Conservation (phyloP, 2,113 vertebrate genomes). For the Paradoxurus hermaphroditus region DNA sequence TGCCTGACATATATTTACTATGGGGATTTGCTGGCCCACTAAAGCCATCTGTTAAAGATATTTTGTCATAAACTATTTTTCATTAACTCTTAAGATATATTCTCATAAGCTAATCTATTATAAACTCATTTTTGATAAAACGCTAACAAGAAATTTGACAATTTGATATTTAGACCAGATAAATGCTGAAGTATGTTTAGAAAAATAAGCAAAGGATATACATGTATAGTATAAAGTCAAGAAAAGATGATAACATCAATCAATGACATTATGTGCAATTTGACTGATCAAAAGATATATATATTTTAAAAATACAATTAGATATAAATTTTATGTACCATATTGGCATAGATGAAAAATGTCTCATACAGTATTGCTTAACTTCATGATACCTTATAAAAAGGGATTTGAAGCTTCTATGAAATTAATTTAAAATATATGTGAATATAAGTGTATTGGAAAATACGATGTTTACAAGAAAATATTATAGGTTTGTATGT, state of each 20-base stretch:
- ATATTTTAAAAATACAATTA: not conserved
- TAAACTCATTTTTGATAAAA: not conserved
- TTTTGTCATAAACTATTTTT: constrained; percentile 22
- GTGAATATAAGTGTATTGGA: not conserved
- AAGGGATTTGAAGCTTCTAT: not conserved
- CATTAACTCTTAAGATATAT: not conserved
- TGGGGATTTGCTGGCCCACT: not conserved
- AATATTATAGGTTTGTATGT: not conserved
- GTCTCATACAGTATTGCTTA: not conserved
- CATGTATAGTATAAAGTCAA: not conserved
- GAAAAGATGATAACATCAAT: not conserved
- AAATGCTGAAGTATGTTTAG: not conserved
- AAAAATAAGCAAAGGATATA: not conserved
- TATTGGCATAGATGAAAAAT: not conserved
- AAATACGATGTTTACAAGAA: not conserved
- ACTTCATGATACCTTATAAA: not conserved
- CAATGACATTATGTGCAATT: not conserved
- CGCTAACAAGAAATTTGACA: not conserved
- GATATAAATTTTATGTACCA: not conserved
- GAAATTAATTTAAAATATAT: not conserved
- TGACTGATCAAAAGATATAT: not conserved
- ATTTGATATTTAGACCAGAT: not conserved
- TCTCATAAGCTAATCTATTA: not conserved
- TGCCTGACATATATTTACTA: not conserved
- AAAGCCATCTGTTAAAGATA: not conserved